These are phyloP conservation scores for Automeris io DNA, from an alignment of 2,888 invertebrate genomes.

Conservation along the genomic window DNA sequence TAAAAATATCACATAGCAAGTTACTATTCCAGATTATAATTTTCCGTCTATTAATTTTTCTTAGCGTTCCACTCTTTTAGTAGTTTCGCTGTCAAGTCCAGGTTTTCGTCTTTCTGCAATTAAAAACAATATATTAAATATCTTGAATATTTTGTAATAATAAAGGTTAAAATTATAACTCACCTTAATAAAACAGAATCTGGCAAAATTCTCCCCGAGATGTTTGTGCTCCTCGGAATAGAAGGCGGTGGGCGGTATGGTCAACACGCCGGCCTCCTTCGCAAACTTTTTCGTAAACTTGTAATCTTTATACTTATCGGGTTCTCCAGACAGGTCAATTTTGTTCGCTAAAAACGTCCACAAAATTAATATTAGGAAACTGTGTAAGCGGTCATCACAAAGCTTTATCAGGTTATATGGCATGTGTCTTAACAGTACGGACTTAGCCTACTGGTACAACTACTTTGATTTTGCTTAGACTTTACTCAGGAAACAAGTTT, in stretches of 20 bases:
- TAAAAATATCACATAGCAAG: too few species aligned
- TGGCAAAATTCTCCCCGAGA: constrained; percentile 89
- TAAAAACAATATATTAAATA: constrained; percentile 12
- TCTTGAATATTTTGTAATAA: background rate
- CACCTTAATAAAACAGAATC: constrained; percentile 96
- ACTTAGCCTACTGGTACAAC: too few species aligned
- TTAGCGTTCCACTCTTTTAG: constrained; percentile 77
- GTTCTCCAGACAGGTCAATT: constrained; percentile 82
- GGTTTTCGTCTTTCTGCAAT: constrained; percentile 85
- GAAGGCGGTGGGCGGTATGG: constrained; percentile 97
- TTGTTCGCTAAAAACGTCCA: constrained; percentile 70
- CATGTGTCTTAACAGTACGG: too few species aligned
- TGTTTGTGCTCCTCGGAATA: constrained; percentile 88
- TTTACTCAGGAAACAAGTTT: too few species aligned
- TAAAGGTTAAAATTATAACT: background rate
- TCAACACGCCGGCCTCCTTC: constrained; percentile 92
- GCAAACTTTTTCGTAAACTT: constrained; percentile 97
- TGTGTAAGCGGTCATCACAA: too few species aligned
- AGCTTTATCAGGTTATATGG: too few species aligned
- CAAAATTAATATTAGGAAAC: background rate
- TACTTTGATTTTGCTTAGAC: too few species aligned
- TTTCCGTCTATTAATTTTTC: constrained; percentile 31
- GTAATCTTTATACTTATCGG: constrained; percentile 88
- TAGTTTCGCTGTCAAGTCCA: constrained; percentile 80
- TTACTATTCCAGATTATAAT: too few species aligned